phyloP scores from a whole-genome alignment of 2,888 invertebrate genomes.

The Sarcophaga rosellei region DNA sequence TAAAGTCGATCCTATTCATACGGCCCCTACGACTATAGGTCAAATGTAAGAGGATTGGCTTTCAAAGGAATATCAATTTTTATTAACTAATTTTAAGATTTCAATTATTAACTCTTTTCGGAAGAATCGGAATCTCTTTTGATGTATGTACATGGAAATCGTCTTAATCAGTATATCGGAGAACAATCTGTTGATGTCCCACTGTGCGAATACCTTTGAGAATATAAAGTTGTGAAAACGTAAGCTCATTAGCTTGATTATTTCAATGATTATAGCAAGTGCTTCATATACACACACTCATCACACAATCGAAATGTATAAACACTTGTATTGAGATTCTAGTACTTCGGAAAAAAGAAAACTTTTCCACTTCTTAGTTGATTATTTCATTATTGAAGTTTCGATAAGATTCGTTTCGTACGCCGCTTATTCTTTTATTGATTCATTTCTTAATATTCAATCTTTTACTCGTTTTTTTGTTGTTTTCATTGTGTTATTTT shows the following conservation, averaged over 20 bases:
- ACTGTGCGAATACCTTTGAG: constrained; percentile 26
- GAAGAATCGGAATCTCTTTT: no score
- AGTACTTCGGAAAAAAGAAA: constrained; percentile 36
- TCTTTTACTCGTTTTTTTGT: not conserved
- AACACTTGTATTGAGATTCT: not conserved
- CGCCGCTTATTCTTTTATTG: constrained; percentile 31
- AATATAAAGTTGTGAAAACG: constrained; percentile 20
- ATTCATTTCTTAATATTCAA: constrained; percentile 3
- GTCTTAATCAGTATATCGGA: no score
- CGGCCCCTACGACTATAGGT: no score
- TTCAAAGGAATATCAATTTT: no score
- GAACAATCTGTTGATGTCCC: not conserved
- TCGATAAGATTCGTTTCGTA: constrained; percentile 48
- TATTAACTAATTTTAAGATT: no score
- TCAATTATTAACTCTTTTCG: no score
- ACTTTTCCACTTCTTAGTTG: constrained; percentile 68
- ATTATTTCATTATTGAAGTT: constrained; percentile 67
- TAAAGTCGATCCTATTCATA: no score
- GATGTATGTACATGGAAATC: no score
- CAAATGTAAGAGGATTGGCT: no score
- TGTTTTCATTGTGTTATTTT: constrained; percentile 40
- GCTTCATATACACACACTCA: not conserved
- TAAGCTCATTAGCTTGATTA: constrained; percentile 67
- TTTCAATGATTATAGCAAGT: constrained; percentile 54
- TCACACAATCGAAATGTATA: not conserved